Conservation (phyloP, 2,888 invertebrate genomes). For the Sinotaia quadrata region DNA sequence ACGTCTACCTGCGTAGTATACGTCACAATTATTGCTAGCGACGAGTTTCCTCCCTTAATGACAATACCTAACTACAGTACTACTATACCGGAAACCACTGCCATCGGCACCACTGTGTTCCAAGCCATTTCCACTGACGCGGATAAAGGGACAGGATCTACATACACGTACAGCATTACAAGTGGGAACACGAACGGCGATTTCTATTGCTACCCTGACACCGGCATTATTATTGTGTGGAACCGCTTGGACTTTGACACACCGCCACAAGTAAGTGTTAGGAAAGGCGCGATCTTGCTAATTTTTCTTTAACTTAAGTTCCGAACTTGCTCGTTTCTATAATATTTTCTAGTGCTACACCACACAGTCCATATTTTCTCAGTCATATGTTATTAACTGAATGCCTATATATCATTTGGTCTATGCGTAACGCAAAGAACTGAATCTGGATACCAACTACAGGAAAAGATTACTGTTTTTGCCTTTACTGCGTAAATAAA, state of each 20-base stretch:
- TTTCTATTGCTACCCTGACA: slow-evolving; percentile 39
- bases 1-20: slow-evolving; percentile 37
- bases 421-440: too few species aligned
- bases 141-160: slow-evolving; percentile 39
- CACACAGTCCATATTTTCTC: too few species aligned
- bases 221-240: slow-evolving; percentile 43
- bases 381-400: too few species aligned
- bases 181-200: slow-evolving; percentile 44
- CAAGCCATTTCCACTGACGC: slow-evolving; percentile 42
- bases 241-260: slow-evolving; percentile 57
- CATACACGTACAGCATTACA: slow-evolving; percentile 48
- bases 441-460: too few species aligned
- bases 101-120: slow-evolving; percentile 44
- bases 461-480: too few species aligned
- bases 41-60: slow-evolving; percentile 44
- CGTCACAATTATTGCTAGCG: slow-evolving; percentile 38
- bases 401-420: too few species aligned
- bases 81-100: slow-evolving; percentile 36
- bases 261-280: slow-evolving; percentile 30
- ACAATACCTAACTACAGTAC: slow-evolving; percentile 8
- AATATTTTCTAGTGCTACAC: too few species aligned
- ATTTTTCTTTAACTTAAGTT: too few species aligned
- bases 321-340: too few species aligned
- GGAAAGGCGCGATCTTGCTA: too few species aligned
- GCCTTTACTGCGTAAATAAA: too few species aligned